These are phyloP conservation scores for Xerus rutilus DNA, from an alignment of 2,797 vertebrate genomes.

Conservation along the genomic window DNA sequence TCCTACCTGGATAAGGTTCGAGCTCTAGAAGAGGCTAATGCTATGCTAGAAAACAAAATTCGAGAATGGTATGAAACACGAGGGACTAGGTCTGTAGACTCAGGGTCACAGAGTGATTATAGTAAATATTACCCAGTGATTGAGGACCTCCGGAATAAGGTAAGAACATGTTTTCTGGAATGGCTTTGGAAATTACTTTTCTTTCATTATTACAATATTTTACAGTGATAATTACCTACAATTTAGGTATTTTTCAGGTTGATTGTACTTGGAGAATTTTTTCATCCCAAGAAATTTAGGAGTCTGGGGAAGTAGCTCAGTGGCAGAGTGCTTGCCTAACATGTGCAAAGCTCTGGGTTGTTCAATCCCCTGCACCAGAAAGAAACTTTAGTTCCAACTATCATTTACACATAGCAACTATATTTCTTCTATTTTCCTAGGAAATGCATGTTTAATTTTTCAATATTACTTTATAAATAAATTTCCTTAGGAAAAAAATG, in stretches of 20 bases:
- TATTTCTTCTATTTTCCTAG: not conserved
- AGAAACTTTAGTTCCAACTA: not conserved
- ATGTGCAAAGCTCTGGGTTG: not conserved
- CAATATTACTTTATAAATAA: not conserved
- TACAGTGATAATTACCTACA: not conserved
- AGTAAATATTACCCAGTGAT: constrained; percentile 90
- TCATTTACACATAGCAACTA: not conserved
- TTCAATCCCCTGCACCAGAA: not conserved
- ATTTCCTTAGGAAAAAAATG: not conserved
- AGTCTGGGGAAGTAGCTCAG: not conserved
- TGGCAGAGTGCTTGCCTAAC: not conserved
- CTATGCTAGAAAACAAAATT: constrained; percentile 93
- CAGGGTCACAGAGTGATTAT: constrained; percentile 88
- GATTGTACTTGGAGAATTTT: not conserved
- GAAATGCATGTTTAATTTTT: not conserved
- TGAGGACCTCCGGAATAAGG: constrained; percentile 95
- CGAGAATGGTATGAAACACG: constrained; percentile 92
- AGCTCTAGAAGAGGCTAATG: constrained; percentile 92
- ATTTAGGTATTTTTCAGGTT: not conserved
- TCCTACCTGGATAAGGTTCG: constrained; percentile 96
- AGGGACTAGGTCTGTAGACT: constrained; percentile 85
- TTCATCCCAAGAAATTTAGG: not conserved
- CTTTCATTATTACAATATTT: not conserved
- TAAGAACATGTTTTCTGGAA: constrained; percentile 78
- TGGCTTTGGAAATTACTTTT: not conserved